Evolutionary conservation across 2,888 invertebrate species (phyloP).

Genomic region (Phyllotreta striolata): DNA sequence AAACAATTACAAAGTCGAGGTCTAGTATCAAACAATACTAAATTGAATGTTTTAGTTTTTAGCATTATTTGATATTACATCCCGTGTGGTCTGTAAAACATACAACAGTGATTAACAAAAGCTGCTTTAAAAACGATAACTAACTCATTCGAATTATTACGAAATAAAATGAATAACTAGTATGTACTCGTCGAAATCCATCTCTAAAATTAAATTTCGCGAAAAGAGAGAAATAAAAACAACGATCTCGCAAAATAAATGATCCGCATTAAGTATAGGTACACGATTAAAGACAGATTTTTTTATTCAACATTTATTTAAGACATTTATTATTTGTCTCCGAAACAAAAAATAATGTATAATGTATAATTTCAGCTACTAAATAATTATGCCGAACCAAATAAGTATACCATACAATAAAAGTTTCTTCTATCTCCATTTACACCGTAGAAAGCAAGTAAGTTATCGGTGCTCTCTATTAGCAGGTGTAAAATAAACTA

Average conservation of each 20-base stretch:
- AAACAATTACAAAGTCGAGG: constrained; percentile 22
- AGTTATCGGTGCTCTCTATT: constrained; percentile 11
- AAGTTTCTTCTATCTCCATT: constrained; percentile 18
- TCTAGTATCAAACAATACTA: constrained; percentile 29
- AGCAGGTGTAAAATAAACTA: constrained; percentile 19
- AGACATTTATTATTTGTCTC: constrained; percentile 41
- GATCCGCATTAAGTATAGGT: constrained; percentile 35
- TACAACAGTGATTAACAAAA: constrained; percentile 32
- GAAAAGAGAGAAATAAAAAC: constrained; percentile 44
- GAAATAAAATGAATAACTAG: constrained; percentile 43
- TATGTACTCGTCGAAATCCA: constrained; percentile 48
- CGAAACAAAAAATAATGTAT: constrained; percentile 25
- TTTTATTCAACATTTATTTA: constrained; percentile 37
- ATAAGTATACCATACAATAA: constrained; percentile 24
- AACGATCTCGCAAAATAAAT: constrained; percentile 46
- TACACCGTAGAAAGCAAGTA: constrained; percentile 17
- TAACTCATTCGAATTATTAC: constrained; percentile 26
- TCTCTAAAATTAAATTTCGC: constrained; percentile 41
- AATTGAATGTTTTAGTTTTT: constrained; percentile 23
- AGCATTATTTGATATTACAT: constrained; percentile 28
- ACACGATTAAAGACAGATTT: constrained; percentile 39
- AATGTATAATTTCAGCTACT: constrained; percentile 28
- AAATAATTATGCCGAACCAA: constrained; percentile 21
- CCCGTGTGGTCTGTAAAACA: constrained; percentile 22
- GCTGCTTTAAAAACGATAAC: constrained; percentile 43